Base-by-base conservation (phyloP, 2,113 vertebrate species). In the Ameiurus melas region DNA sequence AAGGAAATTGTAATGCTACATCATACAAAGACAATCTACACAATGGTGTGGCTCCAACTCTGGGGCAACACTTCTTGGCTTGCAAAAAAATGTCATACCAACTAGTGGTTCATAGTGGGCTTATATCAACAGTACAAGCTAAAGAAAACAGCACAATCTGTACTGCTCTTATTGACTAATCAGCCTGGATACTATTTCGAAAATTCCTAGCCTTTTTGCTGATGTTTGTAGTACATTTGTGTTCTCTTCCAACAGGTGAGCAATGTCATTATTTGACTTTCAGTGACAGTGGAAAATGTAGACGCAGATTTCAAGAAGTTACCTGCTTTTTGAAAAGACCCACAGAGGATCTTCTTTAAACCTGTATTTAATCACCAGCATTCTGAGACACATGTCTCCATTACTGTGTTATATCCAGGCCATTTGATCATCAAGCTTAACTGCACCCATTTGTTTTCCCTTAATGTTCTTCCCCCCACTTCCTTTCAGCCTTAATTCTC, bases 401-500 rank as follows among this genome's bases (percentile, higher is more conserved):
- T 62, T 51, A 66, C 73, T 33, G 36, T 4, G 2, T 86, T 86
- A 86, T 47, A 79, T 60, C 75, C 58, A 86, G 27, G 20, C 77
- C 77, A 87, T 87, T 87, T 57, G 47, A 55, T 70, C 62, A 68
- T 68, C 55, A 53, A 25, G 14, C 62, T 25, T 86, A 66, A 47
- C 55, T 47, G 25, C 51, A n/a, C n/a, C 17, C 25, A 47, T 66
- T 47, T 64, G 17, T 64, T 79, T 51, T 51, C 16, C 13, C 12
- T 79, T 2, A 53, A 47, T 66, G 57, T 22, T 17, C 33, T 43
- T 4, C 84, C 17, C 68, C 30, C 51, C 25, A 60, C 4, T 66
- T 86, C 58, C 60, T 17, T 62, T 8, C 43, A 80, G 20, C 12
- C 22, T 13, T n/a, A 51, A 86, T 86, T 78, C 58, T 86, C 36